Evolutionary conservation across 2,113 vertebrate species (phyloP).

Genomic region (western clawed frog (Xenopus tropicalis)): DNA sequence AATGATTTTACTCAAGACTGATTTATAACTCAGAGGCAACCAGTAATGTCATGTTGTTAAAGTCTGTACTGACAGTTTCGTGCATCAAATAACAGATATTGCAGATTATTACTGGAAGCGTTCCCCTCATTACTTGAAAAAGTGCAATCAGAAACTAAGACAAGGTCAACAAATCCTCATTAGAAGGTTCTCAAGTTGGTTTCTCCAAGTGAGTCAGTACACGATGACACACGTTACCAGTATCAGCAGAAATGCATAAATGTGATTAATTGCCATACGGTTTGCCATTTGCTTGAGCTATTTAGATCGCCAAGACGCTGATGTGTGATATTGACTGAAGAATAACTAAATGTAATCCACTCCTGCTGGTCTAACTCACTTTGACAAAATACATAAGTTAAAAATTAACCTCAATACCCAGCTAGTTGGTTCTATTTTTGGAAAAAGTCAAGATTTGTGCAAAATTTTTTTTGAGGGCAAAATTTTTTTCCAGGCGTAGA

Average conservation of each 20-base stretch:
- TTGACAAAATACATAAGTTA: too few species aligned
- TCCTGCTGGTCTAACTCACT: too few species aligned
- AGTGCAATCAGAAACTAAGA: conserved; percentile 20
- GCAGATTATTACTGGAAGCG: not conserved
- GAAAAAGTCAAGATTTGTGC: too few species aligned
- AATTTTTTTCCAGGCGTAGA: too few species aligned
- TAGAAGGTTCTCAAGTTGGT: conserved; percentile 19
- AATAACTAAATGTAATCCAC: not conserved
- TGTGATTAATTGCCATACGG: conserved; percentile 14
- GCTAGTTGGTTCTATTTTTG: too few species aligned
- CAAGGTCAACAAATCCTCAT: conserved; percentile 41
- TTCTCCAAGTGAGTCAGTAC: conserved; percentile 15
- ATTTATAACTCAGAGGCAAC: conserved; percentile 19
- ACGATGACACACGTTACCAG: conserved; percentile 18
- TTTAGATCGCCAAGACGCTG: not conserved
- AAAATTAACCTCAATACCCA: too few species aligned
- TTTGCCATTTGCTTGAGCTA: conserved; percentile 9
- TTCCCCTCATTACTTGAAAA: conserved; percentile 31
- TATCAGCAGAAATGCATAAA: conserved; percentile 8
- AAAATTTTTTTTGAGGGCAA: too few species aligned
- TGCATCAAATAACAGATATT: conserved; percentile 14
- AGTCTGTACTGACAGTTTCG: conserved; percentile 20
- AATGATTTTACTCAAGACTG: conserved; percentile 21
- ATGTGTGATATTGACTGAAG: not conserved
- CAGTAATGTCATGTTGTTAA: conserved; percentile 16